Evolutionary conservation across 2,113 vertebrate genomes (phyloP).

Genomic region (Oxygymnocypris stewartii): DNA sequence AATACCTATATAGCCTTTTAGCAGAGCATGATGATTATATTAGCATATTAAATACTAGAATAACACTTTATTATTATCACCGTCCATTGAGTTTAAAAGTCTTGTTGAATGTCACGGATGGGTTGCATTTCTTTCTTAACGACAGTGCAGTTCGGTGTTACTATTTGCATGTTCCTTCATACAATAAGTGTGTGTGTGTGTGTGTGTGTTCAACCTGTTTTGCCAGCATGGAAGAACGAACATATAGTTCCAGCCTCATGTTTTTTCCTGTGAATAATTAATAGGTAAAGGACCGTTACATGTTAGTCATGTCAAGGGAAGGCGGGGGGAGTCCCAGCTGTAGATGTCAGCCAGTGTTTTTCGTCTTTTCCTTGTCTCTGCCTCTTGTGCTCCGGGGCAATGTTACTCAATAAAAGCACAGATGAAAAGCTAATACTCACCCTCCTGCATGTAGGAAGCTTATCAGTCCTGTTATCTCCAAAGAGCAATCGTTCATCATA

Average conservation of each 20-base stretch:
- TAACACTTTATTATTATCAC: neutral
- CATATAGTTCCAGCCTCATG: slow-evolving; percentile 2
- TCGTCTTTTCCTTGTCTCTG: slow-evolving; percentile 9
- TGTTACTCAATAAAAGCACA: slow-evolving; percentile 22
- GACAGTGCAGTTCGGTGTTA: neutral
- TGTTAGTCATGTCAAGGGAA: slow-evolving; percentile 27
- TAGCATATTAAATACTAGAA: neutral
- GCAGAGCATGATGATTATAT: neutral
- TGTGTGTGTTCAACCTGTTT: slow-evolving; percentile 5
- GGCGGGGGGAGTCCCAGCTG: slow-evolving; percentile 1
- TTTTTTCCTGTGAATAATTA: slow-evolving; percentile 46
- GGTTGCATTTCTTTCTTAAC: neutral
- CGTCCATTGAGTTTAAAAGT: neutral
- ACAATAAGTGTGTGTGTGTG: neutral
- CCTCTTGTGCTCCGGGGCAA: neutral
- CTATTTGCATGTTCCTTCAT: neutral
- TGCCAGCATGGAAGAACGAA: slow-evolving; percentile 1
- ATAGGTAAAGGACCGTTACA: slow-evolving; percentile 27
- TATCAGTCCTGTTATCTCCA: slow-evolving; percentile 13
- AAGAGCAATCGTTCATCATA: slow-evolving; percentile 8
- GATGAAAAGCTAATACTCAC: neutral
- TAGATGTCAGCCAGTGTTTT: slow-evolving; percentile 20
- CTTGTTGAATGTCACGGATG: neutral
- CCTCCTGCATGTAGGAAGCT: neutral
- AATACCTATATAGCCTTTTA: neutral